These are phyloP conservation scores for Trichogramma evanescens DNA, from an alignment of 2,888 invertebrate genomes.

Conservation along the genomic window DNA sequence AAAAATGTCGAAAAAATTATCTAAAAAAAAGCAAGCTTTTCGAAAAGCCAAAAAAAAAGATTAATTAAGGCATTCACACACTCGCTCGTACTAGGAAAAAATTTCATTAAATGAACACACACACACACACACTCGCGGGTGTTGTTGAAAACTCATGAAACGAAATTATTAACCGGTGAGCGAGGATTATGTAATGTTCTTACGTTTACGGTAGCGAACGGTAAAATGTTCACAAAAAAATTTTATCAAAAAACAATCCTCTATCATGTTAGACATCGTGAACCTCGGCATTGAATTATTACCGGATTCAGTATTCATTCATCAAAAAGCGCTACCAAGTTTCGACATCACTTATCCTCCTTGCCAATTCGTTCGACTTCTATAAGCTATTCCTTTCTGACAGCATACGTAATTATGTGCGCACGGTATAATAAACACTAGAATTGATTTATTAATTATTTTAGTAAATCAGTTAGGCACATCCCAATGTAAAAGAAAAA, in stretches of 20 bases:
- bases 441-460: constrained; percentile 17
- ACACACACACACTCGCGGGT: constrained; percentile 4
- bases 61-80: not conserved
- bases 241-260: constrained; percentile 12
- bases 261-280: constrained; percentile 23
- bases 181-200: constrained; percentile 16
- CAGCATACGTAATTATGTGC: constrained; percentile 14
- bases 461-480: constrained; percentile 11
- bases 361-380: constrained; percentile 17
- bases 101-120: constrained; percentile 16
- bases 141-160: not conserved
- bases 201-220: constrained; percentile 30
- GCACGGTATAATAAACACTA: constrained; percentile 11
- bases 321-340: constrained; percentile 17
- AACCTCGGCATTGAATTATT: constrained; percentile 34
- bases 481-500: not conserved
- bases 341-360: constrained; percentile 9
- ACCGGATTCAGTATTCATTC: constrained; percentile 44
- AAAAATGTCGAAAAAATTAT: not conserved
- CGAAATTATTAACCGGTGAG: constrained; percentile 14
- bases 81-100: constrained; percentile 16
- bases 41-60: not conserved
- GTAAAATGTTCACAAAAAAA: constrained; percentile 27
- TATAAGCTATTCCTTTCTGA: constrained; percentile 8
- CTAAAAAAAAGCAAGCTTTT: not conserved